Evolutionary conservation across 2,888 invertebrate genomes (phyloP), one percentile per base, ranked within the genome.

Genomic region (Hydropsyche betteni): DNA sequence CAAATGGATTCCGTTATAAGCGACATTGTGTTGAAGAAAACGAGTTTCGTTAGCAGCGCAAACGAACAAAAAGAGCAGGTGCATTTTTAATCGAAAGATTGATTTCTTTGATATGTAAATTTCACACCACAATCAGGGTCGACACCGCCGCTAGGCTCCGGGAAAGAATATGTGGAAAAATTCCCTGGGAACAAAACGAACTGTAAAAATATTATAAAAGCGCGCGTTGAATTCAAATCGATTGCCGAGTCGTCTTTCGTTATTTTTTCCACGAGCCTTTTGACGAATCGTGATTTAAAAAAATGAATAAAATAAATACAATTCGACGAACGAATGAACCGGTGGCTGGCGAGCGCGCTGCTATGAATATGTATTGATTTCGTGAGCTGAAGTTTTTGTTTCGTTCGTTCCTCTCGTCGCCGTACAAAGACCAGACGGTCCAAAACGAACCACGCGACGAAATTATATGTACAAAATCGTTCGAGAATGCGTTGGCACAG

Each of bases 1-100:
- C 34, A 64, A 34, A 24, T 36, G n/a, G 34, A 64, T 64, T 64
- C 64, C 64, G 64, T 64, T 64, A 64, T 64, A 64, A n/a, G n/a
- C 12, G 34, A 36, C 55, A 55, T 55, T 55, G 55, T 55, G 14
- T 64, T n/a, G 36, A 34, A 7, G n/a, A 34, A 55, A 64, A 64
- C 64, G 64, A 64, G 64, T 64, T 64, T 64, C n/a, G 34, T 64
- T 44, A 44, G 10, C 44, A n/a, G 36, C 36, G 34, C 10, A 33
- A 36, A 64, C 12, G 34, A 36, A 64, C 64, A 64, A 64, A 64
- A 64, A 64, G 64, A 64, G 64, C 64, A 64, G 64, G 64, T 64
- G 64, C 64, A 64, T 64, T 64, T 61, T 64, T 64, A 64, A 64
- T 64, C 64, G 64, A 64, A 64, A 64, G 64, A 64, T 64, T 64